Evolutionary conservation across 2,888 invertebrate genomes (phyloP).

Genomic region (Cryptocheilus praepositus): DNA sequence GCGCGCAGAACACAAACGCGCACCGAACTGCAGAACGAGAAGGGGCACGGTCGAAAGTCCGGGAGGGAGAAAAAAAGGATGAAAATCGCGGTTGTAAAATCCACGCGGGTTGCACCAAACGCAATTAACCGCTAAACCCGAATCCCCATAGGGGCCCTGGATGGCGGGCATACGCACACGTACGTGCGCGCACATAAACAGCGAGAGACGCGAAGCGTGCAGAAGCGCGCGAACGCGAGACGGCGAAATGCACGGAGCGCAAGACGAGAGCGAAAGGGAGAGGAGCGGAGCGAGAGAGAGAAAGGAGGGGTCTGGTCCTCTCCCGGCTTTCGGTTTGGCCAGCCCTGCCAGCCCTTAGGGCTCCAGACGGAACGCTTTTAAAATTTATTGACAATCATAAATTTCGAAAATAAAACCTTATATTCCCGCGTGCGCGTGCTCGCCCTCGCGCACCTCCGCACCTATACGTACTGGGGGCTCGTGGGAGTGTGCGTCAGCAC

Average conservation of each 20-base stretch:
- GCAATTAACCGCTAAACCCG: constrained; percentile 71
- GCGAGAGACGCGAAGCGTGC: constrained; percentile 27
- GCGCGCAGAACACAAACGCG: too few relatives aligned
- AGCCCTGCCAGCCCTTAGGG: constrained; percentile 74
- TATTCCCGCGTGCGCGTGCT: constrained; percentile 63
- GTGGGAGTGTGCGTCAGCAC: constrained; percentile 18
- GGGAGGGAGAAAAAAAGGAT: constrained; percentile 60
- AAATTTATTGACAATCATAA: constrained; percentile 76
- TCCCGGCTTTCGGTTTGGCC: constrained; percentile 66
- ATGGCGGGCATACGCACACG: constrained; percentile 52
- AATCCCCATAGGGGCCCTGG: constrained; percentile 67
- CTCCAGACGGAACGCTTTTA: constrained; percentile 75
- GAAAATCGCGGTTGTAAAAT: constrained; percentile 70
- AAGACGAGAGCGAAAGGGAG: constrained; percentile 23
- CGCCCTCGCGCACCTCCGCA: constrained; percentile 33
- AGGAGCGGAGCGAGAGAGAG: constrained; percentile 33
- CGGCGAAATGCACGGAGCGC: constrained; percentile 25
- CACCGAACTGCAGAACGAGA: too few relatives aligned
- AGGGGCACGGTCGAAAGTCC: constrained; percentile 30
- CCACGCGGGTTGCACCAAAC: constrained; percentile 70
- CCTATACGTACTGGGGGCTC: constrained; percentile 14
- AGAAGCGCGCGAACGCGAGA: constrained; percentile 26
- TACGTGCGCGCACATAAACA: constrained; percentile 29
- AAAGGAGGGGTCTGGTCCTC: constrained; percentile 52
- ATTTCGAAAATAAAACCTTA: constrained; percentile 76